These are phyloP conservation scores for Zaprionus africanus DNA, from an alignment of 1,140 invertebrate species.

Conservation along the genomic window DNA sequence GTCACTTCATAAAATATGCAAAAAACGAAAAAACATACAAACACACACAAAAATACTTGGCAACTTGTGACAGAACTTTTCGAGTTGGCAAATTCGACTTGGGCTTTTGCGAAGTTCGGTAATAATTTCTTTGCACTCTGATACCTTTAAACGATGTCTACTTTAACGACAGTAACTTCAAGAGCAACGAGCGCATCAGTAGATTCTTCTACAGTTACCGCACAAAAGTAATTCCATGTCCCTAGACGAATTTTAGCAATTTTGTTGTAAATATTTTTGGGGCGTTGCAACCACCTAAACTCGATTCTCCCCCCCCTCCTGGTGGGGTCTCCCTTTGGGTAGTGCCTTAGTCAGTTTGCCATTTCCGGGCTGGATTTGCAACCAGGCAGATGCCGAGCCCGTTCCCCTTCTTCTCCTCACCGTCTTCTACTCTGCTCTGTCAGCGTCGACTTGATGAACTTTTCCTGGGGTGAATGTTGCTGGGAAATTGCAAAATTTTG, in stretches of 20 bases:
- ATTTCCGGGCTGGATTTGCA: conserved; percentile 46
- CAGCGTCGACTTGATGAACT: conserved; percentile 55
- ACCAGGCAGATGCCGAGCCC: background rate
- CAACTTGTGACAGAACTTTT: conserved; percentile 31
- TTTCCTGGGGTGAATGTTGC: conserved; percentile 39
- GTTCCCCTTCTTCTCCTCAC: background rate
- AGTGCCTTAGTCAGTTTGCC: conserved; percentile 29
- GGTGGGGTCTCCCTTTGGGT: background rate
- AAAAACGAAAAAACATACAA: conserved; percentile 6
- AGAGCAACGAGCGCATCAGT: conserved; percentile 13
- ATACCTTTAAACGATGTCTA: conserved; percentile 41
- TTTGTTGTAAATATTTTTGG: conserved; percentile 63
- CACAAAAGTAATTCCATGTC: conserved; percentile 68
- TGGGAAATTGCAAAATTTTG: conserved; percentile 59
- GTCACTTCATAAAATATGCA: conserved; percentile 27
- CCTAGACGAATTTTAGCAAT: conserved; percentile 57
- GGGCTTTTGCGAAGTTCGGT: conserved; percentile 30
- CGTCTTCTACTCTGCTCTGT: conserved; percentile 7
- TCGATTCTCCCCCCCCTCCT: background rate
- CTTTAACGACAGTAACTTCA: conserved; percentile 21
- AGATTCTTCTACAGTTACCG: conserved; percentile 39
- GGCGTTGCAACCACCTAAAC: background rate
- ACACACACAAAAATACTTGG: conserved; percentile 8
- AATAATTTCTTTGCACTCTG: conserved; percentile 44
- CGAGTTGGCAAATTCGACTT: conserved; percentile 26